Base-by-base conservation (phyloP, 2,113 vertebrate genomes). In the Toxostoma redivivum region DNA sequence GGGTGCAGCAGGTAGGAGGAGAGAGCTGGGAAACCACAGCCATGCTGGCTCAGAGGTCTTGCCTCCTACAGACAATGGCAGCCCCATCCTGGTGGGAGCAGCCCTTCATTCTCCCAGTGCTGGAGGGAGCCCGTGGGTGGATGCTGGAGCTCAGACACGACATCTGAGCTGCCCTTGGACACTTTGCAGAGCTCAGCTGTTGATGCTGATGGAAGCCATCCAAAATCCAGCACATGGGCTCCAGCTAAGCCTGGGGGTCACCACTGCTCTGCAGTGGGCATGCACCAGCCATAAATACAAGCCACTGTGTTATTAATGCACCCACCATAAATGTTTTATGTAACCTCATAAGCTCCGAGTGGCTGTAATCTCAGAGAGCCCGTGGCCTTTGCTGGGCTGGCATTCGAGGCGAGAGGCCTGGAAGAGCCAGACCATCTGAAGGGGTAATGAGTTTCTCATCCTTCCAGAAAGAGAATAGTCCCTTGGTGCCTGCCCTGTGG, bases 381-480 rank as follows among this genome's bases (percentile, higher is more conserved):
- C 1, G 0, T 31, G 78, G 93, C 86, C 87, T 82, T 66, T 69
- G 35, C 87, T 86, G 62, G 66, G 21, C 81, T 73, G 76, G 58
- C 37, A 35, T 42, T 87, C 4, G 5, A 80, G 80, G 58, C 23
- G 1, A 80, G 74, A 82, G 54, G 25, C 66, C 74, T 87, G 84
- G n/a, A 80, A 47, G 64, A 90, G 60, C 54, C 2, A 2, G 35
- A 71, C 92, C 93, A 78, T 91, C 93, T 96, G 94, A 62, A 58
- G 58, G 33, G 37, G 78, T 91, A 91, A 95, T 90, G 95, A 93
- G 56, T 81, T 95, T 95, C 79, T 90, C 90, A 95, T 91, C 81
- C 85, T 77, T 88, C 66, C 71, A 50, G 95, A 94, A 97, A 95
- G 91, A 22, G 73, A 93, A 92, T 82, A 94, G 88, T 94, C 93